Percentiles rank a stretch among this genome's conserved stretches.
These are phyloP conservation scores for Meiosimyza decipiens DNA, from an alignment of 2,888 invertebrate species.

Conservation along the genomic window DNA sequence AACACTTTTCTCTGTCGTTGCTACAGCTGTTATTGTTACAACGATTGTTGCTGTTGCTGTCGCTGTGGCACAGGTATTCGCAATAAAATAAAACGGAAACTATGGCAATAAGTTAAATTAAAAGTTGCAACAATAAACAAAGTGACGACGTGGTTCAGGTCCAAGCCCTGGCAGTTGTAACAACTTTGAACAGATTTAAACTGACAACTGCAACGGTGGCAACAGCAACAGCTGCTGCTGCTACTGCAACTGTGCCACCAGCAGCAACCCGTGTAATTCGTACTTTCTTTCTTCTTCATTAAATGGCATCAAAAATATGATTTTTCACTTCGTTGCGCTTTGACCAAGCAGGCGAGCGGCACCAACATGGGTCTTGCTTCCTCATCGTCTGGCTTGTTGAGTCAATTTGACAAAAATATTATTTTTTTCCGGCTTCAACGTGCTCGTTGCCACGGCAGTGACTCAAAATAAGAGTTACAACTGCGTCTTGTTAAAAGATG, in stretches of 20 bases:
- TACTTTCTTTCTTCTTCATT: slow-evolving; percentile 40
- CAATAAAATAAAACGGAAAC: slow-evolving; percentile 47
- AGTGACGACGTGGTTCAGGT: slow-evolving; percentile 4
- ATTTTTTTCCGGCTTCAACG: neutral
- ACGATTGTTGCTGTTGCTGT: slow-evolving; percentile 1
- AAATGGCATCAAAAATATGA: slow-evolving; percentile 54
- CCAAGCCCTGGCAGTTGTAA: neutral
- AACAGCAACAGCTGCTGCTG: slow-evolving; percentile 31
- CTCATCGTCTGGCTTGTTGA: slow-evolving; percentile 22
- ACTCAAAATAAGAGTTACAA: too few species aligned
- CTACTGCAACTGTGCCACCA: slow-evolving; percentile 6
- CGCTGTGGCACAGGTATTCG: slow-evolving; percentile 42
- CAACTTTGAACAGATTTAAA: slow-evolving; percentile 16
- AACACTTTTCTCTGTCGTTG: slow-evolving; percentile 11
- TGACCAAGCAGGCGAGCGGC: neutral
- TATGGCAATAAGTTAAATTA: slow-evolving; percentile 48
- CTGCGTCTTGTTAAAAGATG: too few species aligned
- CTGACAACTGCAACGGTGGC: slow-evolving; percentile 25
- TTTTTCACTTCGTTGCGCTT: slow-evolving; percentile 50
- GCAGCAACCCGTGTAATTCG: neutral
- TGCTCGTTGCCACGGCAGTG: too few species aligned
- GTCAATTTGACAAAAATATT: slow-evolving; percentile 38
- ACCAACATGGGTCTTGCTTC: neutral
- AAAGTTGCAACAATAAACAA: slow-evolving; percentile 28
- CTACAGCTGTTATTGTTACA: neutral